Percentiles rank a stretch among this genome's conserved stretches.
These are phyloP conservation scores for Masnerella sp. DNA, from an alignment of 2,888 invertebrate genomes.

Conservation along the genomic window DNA sequence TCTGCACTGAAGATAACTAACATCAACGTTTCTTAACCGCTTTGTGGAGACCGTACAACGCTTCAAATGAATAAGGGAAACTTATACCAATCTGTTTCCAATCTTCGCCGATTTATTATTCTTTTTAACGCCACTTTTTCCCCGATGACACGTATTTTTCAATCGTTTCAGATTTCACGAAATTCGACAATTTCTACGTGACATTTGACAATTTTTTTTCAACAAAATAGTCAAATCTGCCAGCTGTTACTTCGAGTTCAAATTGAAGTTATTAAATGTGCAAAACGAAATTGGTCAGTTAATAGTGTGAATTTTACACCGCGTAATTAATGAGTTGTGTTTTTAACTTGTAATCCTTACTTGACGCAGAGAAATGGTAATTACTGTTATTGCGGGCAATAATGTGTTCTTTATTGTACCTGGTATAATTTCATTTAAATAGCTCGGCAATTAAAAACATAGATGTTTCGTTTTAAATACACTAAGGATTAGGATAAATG, in stretches of 20 bases:
- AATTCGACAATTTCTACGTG: no score
- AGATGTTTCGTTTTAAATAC: background rate
- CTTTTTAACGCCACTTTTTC: background rate
- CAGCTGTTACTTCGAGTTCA: no score
- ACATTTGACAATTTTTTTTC: background rate
- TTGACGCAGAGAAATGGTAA: slow-evolving; percentile 3
- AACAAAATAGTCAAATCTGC: no score
- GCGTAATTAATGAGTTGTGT: no score
- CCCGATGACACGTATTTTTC: background rate
- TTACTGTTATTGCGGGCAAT: background rate
- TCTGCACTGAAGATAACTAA: slow-evolving; percentile 38
- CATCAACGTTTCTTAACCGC: slow-evolving; percentile 38
- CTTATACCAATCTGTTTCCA: slow-evolving; percentile 27
- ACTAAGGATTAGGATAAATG: background rate
- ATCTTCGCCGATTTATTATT: slow-evolving; percentile 6
- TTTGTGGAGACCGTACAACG: slow-evolving; percentile 13
- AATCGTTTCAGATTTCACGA: no score
- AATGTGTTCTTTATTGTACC: background rate
- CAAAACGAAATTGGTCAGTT: background rate
- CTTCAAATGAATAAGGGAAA: slow-evolving; percentile 26
- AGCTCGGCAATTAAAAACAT: slow-evolving; percentile 1
- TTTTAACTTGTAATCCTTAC: background rate
- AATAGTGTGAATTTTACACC: background rate
- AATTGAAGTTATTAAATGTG: no score
- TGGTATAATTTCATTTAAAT: slow-evolving; percentile 5